Evolutionary conservation across 2,797 vertebrate genomes (phyloP).

Genomic region (Cetoscarus ocellatus): DNA sequence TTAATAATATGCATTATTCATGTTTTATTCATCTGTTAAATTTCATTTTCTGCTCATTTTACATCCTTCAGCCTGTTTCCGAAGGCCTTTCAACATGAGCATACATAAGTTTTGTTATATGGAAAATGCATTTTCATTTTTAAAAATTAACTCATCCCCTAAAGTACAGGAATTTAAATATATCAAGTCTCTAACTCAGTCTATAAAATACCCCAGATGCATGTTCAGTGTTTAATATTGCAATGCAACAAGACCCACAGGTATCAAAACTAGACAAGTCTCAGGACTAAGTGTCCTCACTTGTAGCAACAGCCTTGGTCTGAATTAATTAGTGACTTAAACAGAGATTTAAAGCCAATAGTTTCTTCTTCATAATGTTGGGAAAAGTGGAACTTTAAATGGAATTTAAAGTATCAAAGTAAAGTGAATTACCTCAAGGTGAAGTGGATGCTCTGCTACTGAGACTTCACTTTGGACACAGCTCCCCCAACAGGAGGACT

Average conservation of each 20-base stretch:
- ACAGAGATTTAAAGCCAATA: neutral
- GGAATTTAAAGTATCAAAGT: neutral
- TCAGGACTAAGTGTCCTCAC: neutral
- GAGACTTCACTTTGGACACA: slow-evolving; percentile 56
- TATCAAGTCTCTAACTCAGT: neutral
- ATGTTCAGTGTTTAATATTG: neutral
- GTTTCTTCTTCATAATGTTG: neutral
- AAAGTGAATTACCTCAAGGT: neutral
- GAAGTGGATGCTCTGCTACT: slow-evolving; percentile 7
- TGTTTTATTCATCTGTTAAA: slow-evolving; percentile 13
- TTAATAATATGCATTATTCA: neutral
- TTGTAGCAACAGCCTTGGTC: no score
- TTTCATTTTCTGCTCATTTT: neutral
- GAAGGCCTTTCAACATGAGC: neutral
- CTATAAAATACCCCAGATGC: slow-evolving; percentile 2
- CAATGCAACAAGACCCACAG: neutral
- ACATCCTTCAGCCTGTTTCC: neutral
- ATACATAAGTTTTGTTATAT: neutral
- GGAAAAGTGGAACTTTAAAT: neutral
- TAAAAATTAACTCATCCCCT: slow-evolving; percentile 1
- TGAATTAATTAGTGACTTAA: neutral
- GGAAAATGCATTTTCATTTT: slow-evolving; percentile 2
- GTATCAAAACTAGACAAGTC: neutral
- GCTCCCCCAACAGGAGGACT: slow-evolving; percentile 66
- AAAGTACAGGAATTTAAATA: slow-evolving; percentile 9